Base-by-base conservation (phyloP, 2,888 invertebrate genomes). In the Orthosia gothica region DNA sequence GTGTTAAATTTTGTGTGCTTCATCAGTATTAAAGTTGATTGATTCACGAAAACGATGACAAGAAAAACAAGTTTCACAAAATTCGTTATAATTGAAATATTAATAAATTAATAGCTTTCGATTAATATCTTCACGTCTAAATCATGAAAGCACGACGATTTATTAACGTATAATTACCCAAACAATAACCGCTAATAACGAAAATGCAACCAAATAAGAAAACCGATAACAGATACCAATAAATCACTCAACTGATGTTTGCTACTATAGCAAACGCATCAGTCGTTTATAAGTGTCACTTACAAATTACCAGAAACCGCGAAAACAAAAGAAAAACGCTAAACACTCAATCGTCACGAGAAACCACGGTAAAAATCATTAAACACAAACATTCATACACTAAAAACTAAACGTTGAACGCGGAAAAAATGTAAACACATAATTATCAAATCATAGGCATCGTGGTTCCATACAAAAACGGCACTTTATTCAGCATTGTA, bases 351-450 rank as follows among this genome's bases (percentile, higher is more conserved):
- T 78, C 79, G 75, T 77, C 82, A 78, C 69, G 71, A 62, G 18
- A 80, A 71, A 74, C 74, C 65, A 70, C 83, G 74, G 70, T 74
- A 74, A 71, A 80, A 79, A 75, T 70, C 71, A 75, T 50, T 45
- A 50, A 66, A 73, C 74, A 76, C 73, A 54, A 68, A 64, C 78
- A 70, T 55, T 78, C 73, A 71, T 70, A 73, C 61, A 66, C 65
- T 76, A 71, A 81, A 87, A 86, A 86, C 80, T 76, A 82, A 83
- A 81, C 81, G 70, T 45, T 77, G 26, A 54, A 70, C 69, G 55
- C 69, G 74, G 59, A 86, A 90, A 90, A 89, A 90, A 82, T 71
- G 77, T 89, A 89, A 90, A 90, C 87, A 89, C 76, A 74, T 82
- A 69, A 85, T 77, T 79, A 81, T 81, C 76, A 69, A 79, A 79